Percentiles rank a stretch among this genome's conserved stretches.
phyloP scores from a whole-genome alignment of 2,797 vertebrate species.

The Crossoptilon crossoptilon region DNA sequence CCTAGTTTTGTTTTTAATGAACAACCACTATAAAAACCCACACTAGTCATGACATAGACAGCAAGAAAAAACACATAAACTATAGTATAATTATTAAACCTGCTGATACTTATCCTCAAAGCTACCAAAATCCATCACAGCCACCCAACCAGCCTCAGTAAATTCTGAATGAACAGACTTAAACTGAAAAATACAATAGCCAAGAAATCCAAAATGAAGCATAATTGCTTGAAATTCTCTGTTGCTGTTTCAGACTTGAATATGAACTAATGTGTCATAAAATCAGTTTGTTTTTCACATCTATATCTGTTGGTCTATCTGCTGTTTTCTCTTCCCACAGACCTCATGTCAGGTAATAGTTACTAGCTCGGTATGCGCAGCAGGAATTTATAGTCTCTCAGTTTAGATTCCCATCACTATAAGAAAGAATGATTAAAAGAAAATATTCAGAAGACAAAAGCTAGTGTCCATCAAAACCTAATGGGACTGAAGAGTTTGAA shows the following conservation, averaged over 20 bases:
- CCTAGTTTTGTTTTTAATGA: not conserved
- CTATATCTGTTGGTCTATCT: not conserved
- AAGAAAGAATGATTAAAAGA: not conserved
- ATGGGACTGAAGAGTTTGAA: not conserved
- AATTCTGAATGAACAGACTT: not conserved
- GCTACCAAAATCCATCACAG: not conserved
- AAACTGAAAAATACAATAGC: not conserved
- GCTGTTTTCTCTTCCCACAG: not conserved
- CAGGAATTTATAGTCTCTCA: not conserved
- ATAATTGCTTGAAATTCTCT: not conserved
- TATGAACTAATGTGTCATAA: not conserved
- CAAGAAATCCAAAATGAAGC: not conserved
- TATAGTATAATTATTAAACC: not conserved
- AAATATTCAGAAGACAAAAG: not conserved
- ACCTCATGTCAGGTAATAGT: not conserved
- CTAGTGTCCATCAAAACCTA: not conserved
- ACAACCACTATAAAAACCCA: not conserved
- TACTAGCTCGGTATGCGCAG: not conserved
- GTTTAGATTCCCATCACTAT: not conserved
- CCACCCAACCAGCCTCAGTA: not conserved
- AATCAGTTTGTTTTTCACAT: not conserved
- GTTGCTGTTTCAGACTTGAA: not conserved
- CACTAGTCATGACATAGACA: not conserved
- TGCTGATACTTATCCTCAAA: not conserved
- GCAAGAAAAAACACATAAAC: not conserved